A percentile compares a stretch with the other conserved stretches of the same genome.
phyloP scores from a whole-genome alignment of 2,113 vertebrate species.

The Hippolais icterina region DNA sequence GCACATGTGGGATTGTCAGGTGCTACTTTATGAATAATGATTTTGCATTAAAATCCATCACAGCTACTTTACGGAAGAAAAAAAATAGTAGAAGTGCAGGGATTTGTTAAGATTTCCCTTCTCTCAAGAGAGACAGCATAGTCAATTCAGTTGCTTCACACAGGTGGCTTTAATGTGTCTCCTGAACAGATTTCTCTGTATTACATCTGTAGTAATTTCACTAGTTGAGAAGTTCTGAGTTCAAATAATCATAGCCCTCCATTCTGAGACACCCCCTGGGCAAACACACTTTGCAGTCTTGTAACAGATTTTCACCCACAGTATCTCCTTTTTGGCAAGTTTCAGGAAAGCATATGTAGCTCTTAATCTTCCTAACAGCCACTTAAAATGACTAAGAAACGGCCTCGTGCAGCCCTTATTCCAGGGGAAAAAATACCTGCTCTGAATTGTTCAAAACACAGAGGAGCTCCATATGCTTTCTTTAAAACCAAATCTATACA shows the following conservation, averaged over 20 bases:
- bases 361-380: slow-evolving; percentile 36
- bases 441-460: neutral
- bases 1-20: neutral
- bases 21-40: neutral
- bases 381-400: slow-evolving; percentile 16
- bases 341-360: slow-evolving; percentile 23
- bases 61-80: neutral
- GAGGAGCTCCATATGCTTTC: slow-evolving; percentile 4
- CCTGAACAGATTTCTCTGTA: neutral
- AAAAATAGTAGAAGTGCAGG: neutral
- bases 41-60: neutral
- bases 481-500: slow-evolving; percentile 31
- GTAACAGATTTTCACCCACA: slow-evolving; percentile 27
- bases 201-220: neutral
- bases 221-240: neutral
- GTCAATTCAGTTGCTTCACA: neutral
- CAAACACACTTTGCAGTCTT: neutral
- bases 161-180: neutral
- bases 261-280: slow-evolving; percentile 2
- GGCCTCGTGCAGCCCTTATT: neutral
- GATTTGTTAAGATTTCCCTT: neutral
- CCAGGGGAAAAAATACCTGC: slow-evolving; percentile 4
- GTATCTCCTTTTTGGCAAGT: neutral
- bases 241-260: slow-evolving; percentile 3
- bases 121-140: neutral